phyloP scores from a whole-genome alignment of 2,113 vertebrate genomes.

The Microcebus griseorufus region DNA sequence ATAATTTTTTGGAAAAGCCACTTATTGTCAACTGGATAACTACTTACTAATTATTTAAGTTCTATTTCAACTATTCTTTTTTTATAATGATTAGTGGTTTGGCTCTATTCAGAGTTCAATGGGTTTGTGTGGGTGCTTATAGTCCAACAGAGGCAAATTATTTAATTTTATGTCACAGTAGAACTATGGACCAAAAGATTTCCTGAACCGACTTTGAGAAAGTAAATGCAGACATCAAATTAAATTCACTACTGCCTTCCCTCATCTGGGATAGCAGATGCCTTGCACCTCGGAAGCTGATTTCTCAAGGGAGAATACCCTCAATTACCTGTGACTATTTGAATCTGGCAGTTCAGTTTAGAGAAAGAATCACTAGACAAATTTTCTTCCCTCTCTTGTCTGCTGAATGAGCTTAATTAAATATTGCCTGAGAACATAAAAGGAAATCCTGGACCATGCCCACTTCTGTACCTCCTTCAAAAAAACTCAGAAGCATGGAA shows the following conservation, averaged over 20 bases:
- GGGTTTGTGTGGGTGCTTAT: not conserved
- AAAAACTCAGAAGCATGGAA: not conserved
- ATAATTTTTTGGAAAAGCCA: conserved; percentile 25
- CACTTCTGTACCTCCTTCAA: not conserved
- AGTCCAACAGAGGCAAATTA: not conserved
- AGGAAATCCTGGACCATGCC: not conserved
- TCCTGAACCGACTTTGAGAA: not conserved
- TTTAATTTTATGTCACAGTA: conserved; percentile 49
- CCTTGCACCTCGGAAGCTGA: not conserved
- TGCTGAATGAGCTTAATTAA: conserved; percentile 43
- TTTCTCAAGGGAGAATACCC: not conserved
- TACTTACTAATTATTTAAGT: conserved; percentile 38
- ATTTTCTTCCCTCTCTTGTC: not conserved
- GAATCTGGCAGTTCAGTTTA: conserved; percentile 12
- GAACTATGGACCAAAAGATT: not conserved
- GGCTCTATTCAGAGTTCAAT: not conserved
- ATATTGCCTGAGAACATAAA: conserved; percentile 8
- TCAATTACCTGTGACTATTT: not conserved
- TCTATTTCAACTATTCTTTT: conserved; percentile 19
- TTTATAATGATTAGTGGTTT: conserved; percentile 24
- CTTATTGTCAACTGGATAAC: not conserved
- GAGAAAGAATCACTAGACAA: not conserved
- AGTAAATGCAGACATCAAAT: conserved; percentile 8
- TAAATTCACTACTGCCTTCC: not conserved
- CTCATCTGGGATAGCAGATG: not conserved